Conservation (phyloP, 2,113 vertebrate genomes). For the Sturnus vulgaris region DNA sequence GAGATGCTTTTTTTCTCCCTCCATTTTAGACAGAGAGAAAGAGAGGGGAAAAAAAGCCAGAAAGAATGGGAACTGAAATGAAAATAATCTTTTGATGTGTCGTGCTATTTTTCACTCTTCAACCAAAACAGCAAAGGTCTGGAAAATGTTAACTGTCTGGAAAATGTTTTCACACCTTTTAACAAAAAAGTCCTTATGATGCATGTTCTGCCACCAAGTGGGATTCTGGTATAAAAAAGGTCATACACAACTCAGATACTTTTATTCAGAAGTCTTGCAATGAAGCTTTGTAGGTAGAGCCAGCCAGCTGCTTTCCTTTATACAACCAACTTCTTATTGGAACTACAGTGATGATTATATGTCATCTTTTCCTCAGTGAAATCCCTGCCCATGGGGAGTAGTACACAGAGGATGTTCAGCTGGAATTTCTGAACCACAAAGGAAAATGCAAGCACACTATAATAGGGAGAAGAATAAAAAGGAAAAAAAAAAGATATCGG, state of each 20-base stretch:
- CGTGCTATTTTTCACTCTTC: slow-evolving; percentile 23
- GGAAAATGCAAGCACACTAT: not conserved
- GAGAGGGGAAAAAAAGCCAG: not conserved
- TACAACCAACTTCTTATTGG: not conserved
- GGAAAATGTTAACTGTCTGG: slow-evolving; percentile 30
- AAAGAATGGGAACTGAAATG: not conserved
- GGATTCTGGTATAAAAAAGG: not conserved
- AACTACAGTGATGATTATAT: not conserved
- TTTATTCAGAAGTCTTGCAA: not conserved
- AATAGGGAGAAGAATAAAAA: not conserved
- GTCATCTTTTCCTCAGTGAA: not conserved
- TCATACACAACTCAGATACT: not conserved
- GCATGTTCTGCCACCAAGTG: not conserved
- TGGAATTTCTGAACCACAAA: not conserved
- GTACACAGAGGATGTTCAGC: not conserved
- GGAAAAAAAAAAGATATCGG: not conserved
- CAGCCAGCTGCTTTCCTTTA: not conserved
- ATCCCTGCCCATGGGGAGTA: not conserved
- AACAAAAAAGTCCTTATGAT: slow-evolving; percentile 16
- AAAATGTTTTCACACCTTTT: slow-evolving; percentile 23
- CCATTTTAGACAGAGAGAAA: not conserved
- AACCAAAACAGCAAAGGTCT: slow-evolving; percentile 18
- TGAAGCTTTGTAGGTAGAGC: not conserved
- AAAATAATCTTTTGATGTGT: not conserved
- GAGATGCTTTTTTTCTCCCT: not conserved